Conservation (phyloP, 2,888 invertebrate species). For the Psylliodes chrysocephalus region DNA sequence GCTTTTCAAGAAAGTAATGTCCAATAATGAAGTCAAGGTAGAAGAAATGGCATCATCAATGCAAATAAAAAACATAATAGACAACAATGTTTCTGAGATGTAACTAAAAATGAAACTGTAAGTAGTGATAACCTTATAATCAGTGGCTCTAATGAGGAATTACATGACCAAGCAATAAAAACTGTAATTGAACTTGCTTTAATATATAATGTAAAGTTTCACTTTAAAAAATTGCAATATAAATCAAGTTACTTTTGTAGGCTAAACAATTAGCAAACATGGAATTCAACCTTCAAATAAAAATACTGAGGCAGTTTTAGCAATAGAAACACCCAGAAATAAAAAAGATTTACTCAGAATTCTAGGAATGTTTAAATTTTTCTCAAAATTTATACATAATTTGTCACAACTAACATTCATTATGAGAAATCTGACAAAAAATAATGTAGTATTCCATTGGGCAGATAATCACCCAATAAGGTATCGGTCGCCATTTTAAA, state of each 20-base stretch:
- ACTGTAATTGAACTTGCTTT: constrained; percentile 33
- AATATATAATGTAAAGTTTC: constrained; percentile 42
- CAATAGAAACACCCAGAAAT: constrained; percentile 33
- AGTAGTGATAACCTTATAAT: constrained; percentile 48
- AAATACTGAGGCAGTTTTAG: constrained; percentile 34
- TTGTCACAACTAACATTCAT: constrained; percentile 32
- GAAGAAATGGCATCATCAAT: too few relatives aligned
- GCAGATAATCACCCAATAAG: neutral
- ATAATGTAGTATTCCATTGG: constrained; percentile 35
- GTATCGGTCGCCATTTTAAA: too few relatives aligned
- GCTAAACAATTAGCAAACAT: constrained; percentile 29
- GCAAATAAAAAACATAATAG: too few relatives aligned
- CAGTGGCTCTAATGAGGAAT: constrained; percentile 31
- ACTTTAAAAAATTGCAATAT: constrained; percentile 43
- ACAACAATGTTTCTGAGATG: too few relatives aligned
- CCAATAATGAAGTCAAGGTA: too few relatives aligned
- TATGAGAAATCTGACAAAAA: constrained; percentile 38
- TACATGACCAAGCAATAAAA: constrained; percentile 41
- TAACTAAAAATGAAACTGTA: too few relatives aligned
- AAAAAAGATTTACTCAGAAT: constrained; percentile 36
- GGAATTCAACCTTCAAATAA: constrained; percentile 33
- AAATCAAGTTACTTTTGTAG: constrained; percentile 35
- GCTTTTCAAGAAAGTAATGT: too few relatives aligned
- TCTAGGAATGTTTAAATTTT: constrained; percentile 42
- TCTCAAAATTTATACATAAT: too few relatives aligned